These are phyloP conservation scores for Propithecus coquereli DNA, from an alignment of 2,113 vertebrate genomes.

Conservation along the genomic window DNA sequence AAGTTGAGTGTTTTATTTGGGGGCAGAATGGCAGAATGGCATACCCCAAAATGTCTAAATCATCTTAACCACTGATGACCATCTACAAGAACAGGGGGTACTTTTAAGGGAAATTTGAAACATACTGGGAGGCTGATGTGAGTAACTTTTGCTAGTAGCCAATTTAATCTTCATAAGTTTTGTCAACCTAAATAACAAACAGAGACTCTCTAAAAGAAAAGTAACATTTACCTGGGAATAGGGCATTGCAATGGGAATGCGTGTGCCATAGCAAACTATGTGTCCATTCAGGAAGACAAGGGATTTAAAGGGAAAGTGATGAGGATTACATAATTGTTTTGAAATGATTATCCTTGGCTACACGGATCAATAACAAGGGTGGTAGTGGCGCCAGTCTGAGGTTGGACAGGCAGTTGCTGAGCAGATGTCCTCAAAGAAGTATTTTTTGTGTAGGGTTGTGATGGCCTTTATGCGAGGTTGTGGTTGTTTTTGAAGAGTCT, in stretches of 20 bases:
- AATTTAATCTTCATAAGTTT: slow-evolving; percentile 51
- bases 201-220: not conserved
- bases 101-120: slow-evolving; percentile 64
- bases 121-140: slow-evolving; percentile 54
- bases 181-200: not conserved
- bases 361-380: not conserved
- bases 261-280: not conserved
- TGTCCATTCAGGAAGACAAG: not conserved
- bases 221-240: not conserved
- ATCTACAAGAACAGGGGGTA: slow-evolving; percentile 62
- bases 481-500: not conserved
- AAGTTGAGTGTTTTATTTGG: slow-evolving; percentile 53
- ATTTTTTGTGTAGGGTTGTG: not conserved
- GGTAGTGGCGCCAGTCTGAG: not conserved
- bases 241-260: not conserved
- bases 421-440: not conserved
- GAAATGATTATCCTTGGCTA: not conserved
- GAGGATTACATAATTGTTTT: not conserved
- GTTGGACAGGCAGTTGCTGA: not conserved
- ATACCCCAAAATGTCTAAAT: slow-evolving; percentile 63
- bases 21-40: slow-evolving; percentile 56
- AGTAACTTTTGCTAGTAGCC: slow-evolving; percentile 73
- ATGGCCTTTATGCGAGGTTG: not conserved
- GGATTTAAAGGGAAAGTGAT: not conserved
- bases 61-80: slow-evolving; percentile 65